Conservation (phyloP, 2,888 invertebrate species). For the Pemphredon lugubris region DNA sequence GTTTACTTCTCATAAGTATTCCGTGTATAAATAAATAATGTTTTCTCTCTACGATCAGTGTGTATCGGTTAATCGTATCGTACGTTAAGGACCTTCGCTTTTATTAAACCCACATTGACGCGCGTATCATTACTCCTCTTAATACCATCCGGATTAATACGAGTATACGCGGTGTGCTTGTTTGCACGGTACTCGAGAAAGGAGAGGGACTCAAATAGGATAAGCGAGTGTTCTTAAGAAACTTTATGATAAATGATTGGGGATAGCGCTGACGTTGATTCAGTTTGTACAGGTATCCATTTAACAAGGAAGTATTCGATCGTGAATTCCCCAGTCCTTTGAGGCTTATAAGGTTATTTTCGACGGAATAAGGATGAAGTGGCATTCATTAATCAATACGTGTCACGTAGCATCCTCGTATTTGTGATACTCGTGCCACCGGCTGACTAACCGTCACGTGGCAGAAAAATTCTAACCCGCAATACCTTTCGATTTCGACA, state of each 20-base stretch:
- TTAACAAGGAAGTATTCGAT: slow-evolving; percentile 54
- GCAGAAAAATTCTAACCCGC: too few species aligned
- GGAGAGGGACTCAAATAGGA: slow-evolving; percentile 37
- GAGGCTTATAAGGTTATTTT: slow-evolving; percentile 57
- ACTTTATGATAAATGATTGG: slow-evolving; percentile 62
- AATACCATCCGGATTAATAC: slow-evolving; percentile 9
- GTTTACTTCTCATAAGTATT: too few species aligned
- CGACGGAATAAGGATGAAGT: slow-evolving; percentile 51
- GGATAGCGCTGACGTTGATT: slow-evolving; percentile 65
- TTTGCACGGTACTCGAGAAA: slow-evolving; percentile 17
- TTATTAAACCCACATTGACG: too few species aligned
- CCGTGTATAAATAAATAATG: too few species aligned
- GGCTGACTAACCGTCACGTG: too few species aligned
- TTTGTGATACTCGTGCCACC: too few species aligned
- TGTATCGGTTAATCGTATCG: too few species aligned
- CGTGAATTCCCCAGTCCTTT: slow-evolving; percentile 54
- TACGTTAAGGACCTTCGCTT: too few species aligned
- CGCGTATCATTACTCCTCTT: neutral
- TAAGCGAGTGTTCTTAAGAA: slow-evolving; percentile 50
- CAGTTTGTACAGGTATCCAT: slow-evolving; percentile 61
- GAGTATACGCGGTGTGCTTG: slow-evolving; percentile 9
- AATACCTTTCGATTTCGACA: too few species aligned
- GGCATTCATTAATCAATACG: slow-evolving; percentile 63
- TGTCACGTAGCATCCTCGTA: slow-evolving; percentile 48
- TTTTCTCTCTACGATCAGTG: too few species aligned